Evolutionary conservation across 2,113 vertebrate genomes (phyloP).

Genomic region (Colinus virginianus): DNA sequence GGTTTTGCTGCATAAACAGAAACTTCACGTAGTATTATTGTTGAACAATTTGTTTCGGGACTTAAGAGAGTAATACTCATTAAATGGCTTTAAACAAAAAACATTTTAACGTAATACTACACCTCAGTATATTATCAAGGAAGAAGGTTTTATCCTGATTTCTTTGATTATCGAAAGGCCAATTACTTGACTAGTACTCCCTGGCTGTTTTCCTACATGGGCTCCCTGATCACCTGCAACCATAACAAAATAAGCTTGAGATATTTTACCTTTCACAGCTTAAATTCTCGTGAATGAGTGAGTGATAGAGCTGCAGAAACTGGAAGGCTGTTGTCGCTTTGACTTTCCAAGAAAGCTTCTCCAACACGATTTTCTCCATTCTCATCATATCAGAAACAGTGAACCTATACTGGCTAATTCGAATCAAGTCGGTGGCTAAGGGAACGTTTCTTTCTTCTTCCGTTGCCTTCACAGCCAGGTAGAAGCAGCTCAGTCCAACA

Average conservation of each 20-base stretch:
- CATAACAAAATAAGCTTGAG: not conserved
- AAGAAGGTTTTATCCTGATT: not conserved
- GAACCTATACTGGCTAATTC: slow-evolving; percentile 95
- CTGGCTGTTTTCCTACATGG: not conserved
- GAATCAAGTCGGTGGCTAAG: slow-evolving; percentile 89
- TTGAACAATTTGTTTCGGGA: accelerated
- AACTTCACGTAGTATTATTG: not conserved
- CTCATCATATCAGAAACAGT: slow-evolving; percentile 95
- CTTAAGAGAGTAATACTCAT: not conserved
- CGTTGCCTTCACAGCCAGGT: slow-evolving; percentile 89
- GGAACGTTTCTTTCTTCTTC: slow-evolving; percentile 95
- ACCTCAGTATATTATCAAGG: not conserved
- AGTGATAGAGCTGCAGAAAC: slow-evolving; percentile 89
- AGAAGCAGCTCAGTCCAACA: slow-evolving; percentile 95
- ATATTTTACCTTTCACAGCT: slow-evolving; percentile 84
- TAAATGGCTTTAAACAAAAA: not conserved
- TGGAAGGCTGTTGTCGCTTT: slow-evolving; percentile 90
- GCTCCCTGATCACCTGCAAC: not conserved
- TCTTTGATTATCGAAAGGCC: not conserved
- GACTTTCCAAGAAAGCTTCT: slow-evolving; percentile 93
- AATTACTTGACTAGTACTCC: not conserved
- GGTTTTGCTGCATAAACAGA: not conserved
- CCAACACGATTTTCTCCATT: slow-evolving; percentile 97
- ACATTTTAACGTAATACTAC: not conserved
- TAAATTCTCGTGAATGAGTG: slow-evolving; percentile 82